phyloP scores from a whole-genome alignment of 2,797 vertebrate genomes.

The Labroides dimidiatus region DNA sequence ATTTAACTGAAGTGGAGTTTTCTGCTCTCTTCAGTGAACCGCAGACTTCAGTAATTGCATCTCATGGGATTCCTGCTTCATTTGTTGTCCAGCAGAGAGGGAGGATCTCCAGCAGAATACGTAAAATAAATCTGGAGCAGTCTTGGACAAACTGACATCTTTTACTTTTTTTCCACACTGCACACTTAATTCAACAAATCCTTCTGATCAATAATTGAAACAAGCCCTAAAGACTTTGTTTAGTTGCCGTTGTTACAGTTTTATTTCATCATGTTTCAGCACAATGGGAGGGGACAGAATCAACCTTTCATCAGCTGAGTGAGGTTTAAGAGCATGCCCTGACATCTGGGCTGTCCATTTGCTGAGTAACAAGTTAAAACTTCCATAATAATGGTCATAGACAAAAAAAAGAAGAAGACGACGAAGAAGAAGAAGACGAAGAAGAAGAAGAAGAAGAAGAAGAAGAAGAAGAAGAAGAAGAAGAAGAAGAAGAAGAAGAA shows the following conservation, averaged over 20 bases:
- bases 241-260: not conserved
- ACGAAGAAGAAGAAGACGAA: no score
- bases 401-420: constrained; percentile 5
- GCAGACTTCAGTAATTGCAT: constrained; percentile 69
- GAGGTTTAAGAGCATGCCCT: constrained; percentile 5
- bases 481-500: constrained; percentile 8
- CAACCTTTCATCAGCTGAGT: not conserved
- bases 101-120: constrained; percentile 47
- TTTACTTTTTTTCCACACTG: constrained; percentile 20
- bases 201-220: constrained; percentile 44
- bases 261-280: not conserved
- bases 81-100: constrained; percentile 67
- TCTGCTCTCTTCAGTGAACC: constrained; percentile 51
- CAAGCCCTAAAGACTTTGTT: constrained; percentile 11
- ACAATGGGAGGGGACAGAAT: not conserved
- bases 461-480: not conserved
- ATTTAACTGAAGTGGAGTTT: constrained; percentile 49
- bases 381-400: constrained; percentile 4
- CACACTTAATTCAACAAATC: constrained; percentile 32
- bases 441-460: constrained; percentile 6
- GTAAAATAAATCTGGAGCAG: constrained; percentile 31
- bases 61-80: constrained; percentile 66
- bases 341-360: constrained; percentile 3
- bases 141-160: constrained; percentile 37
- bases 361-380: constrained; percentile 16